Conservation (phyloP, 2,888 invertebrate genomes). For the Vesta saturnalis region DNA sequence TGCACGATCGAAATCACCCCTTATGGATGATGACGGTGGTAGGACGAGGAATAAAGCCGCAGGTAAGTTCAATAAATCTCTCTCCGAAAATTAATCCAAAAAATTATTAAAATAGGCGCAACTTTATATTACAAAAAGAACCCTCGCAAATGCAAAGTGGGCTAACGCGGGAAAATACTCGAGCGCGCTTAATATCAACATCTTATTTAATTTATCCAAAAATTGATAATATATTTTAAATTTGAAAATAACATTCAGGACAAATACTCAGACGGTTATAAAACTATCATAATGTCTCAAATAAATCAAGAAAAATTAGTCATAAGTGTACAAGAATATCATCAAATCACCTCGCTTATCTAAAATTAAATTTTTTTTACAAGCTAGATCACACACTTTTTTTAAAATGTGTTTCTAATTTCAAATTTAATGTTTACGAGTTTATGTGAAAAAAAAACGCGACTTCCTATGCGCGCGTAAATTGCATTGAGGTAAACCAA, state of each 20-base stretch:
- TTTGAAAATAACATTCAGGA: slow-evolving; percentile 24
- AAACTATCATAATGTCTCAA: slow-evolving; percentile 33
- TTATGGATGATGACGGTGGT: slow-evolving; percentile 53
- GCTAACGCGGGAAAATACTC: background rate
- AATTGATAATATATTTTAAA: slow-evolving; percentile 17
- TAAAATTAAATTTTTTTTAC: slow-evolving; percentile 47
- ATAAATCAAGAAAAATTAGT: slow-evolving; percentile 47
- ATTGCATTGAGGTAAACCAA: slow-evolving; percentile 11
- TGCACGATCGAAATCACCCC: slow-evolving; percentile 54
- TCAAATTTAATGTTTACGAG: background rate
- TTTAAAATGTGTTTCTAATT: background rate
- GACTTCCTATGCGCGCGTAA: slow-evolving; percentile 27
- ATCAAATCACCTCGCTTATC: slow-evolving; percentile 43
- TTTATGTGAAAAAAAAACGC: background rate
- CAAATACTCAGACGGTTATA: slow-evolving; percentile 36
- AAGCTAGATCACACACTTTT: slow-evolving; percentile 16
- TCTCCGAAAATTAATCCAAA: slow-evolving; percentile 18
- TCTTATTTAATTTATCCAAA: too few species aligned
- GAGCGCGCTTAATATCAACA: background rate
- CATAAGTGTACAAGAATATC: slow-evolving; percentile 48
- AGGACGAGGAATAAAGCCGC: slow-evolving; percentile 56
- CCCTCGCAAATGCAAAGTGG: background rate
- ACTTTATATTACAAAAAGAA: slow-evolving; percentile 2
- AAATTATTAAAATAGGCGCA: slow-evolving; percentile 26
- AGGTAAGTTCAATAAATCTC: slow-evolving; percentile 48